These are phyloP conservation scores for Scaptomyza graminum DNA, from an alignment of 1,140 invertebrate species.

Conservation along the genomic window DNA sequence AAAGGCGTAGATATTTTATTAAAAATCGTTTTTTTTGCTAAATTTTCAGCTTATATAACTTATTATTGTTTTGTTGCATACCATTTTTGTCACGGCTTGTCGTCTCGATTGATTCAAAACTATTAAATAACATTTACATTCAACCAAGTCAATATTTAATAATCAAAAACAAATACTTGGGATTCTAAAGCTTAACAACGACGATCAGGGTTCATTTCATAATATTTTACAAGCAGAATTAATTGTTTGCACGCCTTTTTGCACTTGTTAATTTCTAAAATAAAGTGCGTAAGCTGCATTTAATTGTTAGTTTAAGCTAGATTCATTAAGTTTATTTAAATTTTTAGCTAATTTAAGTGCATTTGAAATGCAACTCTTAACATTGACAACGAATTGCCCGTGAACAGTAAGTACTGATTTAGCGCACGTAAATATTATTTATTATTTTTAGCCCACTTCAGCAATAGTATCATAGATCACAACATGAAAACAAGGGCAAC, in stretches of 20 bases:
- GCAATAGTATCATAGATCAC: no score
- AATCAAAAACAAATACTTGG: slow-evolving; percentile 6
- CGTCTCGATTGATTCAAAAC: neutral
- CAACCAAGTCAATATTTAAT: neutral
- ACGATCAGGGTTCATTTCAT: slow-evolving; percentile 8
- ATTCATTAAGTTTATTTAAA: neutral
- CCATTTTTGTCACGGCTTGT: neutral
- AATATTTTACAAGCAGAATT: slow-evolving; percentile 14
- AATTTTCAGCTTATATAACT: neutral
- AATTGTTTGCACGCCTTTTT: slow-evolving; percentile 32
- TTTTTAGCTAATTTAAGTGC: neutral
- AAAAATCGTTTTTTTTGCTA: neutral
- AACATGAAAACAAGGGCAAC: no score
- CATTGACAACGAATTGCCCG: slow-evolving; percentile 14
- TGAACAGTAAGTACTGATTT: slow-evolving; percentile 10
- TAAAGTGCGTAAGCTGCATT: slow-evolving; percentile 8
- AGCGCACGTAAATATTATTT: neutral
- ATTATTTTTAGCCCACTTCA: no score
- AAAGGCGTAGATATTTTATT: no score
- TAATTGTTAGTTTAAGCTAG: slow-evolving; percentile 4
- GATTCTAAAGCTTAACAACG: slow-evolving; percentile 9
- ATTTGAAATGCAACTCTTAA: slow-evolving; percentile 7
- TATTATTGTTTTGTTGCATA: neutral
- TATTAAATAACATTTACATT: neutral
- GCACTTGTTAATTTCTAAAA: slow-evolving; percentile 39